phyloP scores from a whole-genome alignment of 2,113 vertebrate genomes.

The Phalacrocorax pelagicus region DNA sequence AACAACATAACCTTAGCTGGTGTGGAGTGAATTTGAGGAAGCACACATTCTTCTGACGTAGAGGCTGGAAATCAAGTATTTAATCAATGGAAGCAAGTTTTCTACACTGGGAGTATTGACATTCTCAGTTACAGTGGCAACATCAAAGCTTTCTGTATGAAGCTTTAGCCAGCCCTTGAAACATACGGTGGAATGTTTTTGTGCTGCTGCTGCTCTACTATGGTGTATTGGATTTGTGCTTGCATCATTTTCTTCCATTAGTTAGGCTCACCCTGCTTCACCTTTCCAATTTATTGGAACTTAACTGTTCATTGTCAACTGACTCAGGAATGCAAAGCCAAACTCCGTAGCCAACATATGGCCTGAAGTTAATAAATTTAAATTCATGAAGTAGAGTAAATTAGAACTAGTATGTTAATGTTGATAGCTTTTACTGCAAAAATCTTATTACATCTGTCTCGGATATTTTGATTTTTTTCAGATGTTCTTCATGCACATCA shows the following conservation, averaged over 20 bases:
- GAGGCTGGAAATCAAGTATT: slow-evolving; percentile 44
- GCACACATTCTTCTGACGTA: background rate
- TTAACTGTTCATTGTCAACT: slow-evolving; percentile 69
- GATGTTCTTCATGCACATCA: slow-evolving; percentile 55
- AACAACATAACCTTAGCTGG: background rate
- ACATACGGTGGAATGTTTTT: slow-evolving; percentile 64
- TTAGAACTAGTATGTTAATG: slow-evolving; percentile 70
- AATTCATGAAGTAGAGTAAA: slow-evolving; percentile 72
- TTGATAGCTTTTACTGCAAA: slow-evolving; percentile 60
- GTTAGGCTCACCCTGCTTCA: slow-evolving; percentile 72
- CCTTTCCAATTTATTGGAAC: slow-evolving; percentile 71
- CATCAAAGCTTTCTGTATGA: slow-evolving; percentile 53
- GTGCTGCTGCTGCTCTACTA: slow-evolving; percentile 38
- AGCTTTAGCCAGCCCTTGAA: slow-evolving; percentile 40
- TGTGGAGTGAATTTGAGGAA: background rate
- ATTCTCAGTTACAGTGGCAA: slow-evolving; percentile 54
- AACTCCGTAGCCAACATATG: slow-evolving; percentile 50
- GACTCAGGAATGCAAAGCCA: slow-evolving; percentile 71
- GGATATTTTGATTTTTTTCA: slow-evolving; percentile 59
- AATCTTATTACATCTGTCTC: slow-evolving; percentile 54
- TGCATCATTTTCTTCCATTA: slow-evolving; percentile 73
- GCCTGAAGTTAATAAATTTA: slow-evolving; percentile 70
- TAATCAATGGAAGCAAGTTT: slow-evolving; percentile 44
- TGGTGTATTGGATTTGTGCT: slow-evolving; percentile 66
- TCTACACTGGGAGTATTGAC: slow-evolving; percentile 48